phyloP scores from a whole-genome alignment of 2,113 vertebrate species.

The Syngnathoides biaculeatus region DNA sequence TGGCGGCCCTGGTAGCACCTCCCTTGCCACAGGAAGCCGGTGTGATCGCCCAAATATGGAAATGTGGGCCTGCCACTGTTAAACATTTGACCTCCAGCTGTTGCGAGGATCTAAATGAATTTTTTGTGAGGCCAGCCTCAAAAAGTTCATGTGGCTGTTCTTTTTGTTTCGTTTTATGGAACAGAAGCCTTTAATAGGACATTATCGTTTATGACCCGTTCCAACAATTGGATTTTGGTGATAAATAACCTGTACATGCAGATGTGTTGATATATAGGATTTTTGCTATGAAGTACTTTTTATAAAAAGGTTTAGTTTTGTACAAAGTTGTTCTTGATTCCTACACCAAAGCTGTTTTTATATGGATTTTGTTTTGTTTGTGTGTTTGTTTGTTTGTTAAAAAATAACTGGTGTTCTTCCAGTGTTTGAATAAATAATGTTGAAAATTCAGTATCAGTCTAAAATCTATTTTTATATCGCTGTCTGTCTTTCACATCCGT shows the following conservation, averaged over 20 bases:
- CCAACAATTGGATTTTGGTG: constrained; percentile 80
- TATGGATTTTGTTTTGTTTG: constrained; percentile 65
- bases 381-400: constrained; percentile 63
- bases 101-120: constrained; percentile 36
- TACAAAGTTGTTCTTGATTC: constrained; percentile 79
- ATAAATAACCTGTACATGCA: constrained; percentile 75
- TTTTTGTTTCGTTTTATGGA: constrained; percentile 86
- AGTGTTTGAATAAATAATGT: constrained; percentile 69
- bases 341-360: constrained; percentile 88
- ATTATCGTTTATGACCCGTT: constrained; percentile 68
- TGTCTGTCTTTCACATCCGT: neutral
- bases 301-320: constrained; percentile 84
- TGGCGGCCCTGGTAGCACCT: constrained; percentile 87
- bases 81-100: constrained; percentile 17
- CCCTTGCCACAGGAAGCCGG: neutral
- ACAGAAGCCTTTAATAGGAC: constrained; percentile 49
- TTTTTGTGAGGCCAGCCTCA: constrained; percentile 6
- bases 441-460: constrained; percentile 33
- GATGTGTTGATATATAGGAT: constrained; percentile 70
- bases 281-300: constrained; percentile 73
- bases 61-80: neutral
- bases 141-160: neutral
- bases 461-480: constrained; percentile 16
- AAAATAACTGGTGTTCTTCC: constrained; percentile 46
- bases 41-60: neutral